These are phyloP conservation scores for Pristionchus arcanus DNA, from an alignment of 2,888 invertebrate species.

Conservation along the genomic window DNA sequence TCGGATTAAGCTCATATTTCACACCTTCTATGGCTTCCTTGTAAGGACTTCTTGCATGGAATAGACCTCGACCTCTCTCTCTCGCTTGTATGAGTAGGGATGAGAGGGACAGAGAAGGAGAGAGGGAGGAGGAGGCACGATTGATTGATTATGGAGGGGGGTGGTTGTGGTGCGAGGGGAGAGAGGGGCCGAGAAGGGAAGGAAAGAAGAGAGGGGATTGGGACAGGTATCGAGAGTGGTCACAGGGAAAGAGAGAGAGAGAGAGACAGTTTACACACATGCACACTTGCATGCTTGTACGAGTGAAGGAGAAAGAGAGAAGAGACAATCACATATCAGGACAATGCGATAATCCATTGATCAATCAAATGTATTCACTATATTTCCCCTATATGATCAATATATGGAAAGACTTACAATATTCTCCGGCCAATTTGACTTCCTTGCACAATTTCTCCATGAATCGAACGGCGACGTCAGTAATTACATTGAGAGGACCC, in stretches of 20 bases:
- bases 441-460: slow-evolving; percentile 51
- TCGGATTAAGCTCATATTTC: not conserved
- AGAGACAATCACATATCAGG: slow-evolving; percentile 26
- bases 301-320: not conserved
- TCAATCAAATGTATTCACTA: not conserved
- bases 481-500: slow-evolving; percentile 44
- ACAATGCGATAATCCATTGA: not conserved
- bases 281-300: slow-evolving; percentile 29
- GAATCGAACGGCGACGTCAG: slow-evolving; percentile 43
- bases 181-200: slow-evolving; percentile 14
- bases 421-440: slow-evolving; percentile 35
- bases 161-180: not conserved
- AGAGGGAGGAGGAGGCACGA: slow-evolving; percentile 28
- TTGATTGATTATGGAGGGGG: slow-evolving; percentile 56
- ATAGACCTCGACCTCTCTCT: slow-evolving; percentile 27
- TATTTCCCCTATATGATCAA: not conserved
- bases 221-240: slow-evolving; percentile 39
- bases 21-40: not conserved
- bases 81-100: slow-evolving; percentile 9
- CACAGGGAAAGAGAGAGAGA: not conserved
- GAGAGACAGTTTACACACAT: slow-evolving; percentile 32
- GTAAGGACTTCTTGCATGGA: slow-evolving; percentile 28
- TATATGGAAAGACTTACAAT: slow-evolving; percentile 4
- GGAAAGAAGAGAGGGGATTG: slow-evolving; percentile 11
- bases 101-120: slow-evolving; percentile 43